Base-by-base conservation (phyloP, 2,113 vertebrate species). In the Grantiella picta region DNA sequence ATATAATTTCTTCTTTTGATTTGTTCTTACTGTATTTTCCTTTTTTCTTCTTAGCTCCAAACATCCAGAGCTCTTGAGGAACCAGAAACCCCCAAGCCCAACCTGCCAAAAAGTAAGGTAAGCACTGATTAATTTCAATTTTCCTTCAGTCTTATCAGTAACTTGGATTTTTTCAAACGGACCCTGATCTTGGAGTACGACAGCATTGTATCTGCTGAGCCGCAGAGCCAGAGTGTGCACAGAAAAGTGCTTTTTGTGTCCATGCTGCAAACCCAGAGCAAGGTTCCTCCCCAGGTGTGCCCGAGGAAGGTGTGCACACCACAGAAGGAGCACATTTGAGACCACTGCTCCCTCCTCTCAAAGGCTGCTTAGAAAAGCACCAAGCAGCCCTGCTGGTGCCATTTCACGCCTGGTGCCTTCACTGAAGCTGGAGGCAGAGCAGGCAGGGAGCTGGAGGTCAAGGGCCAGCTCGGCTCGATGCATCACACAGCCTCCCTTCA, bases 251-350 rank as follows among this genome's bases (percentile, higher is more conserved):
- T 28, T 81, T 70, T 40, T 47, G 50, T 49, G 23, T 36, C 6
- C 17, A 60, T 4, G 64, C 36, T 50, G 57, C 36, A 56, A 28
- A 35, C 4, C 15, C 44, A 36, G 82, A 68, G 69, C 12, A 29
- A 3, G 3, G 7, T 7, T 50, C 38, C 42, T 47, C 10, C 23
- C 56, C 52, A 17, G 82, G 71, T 42, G 24, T 0, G 1, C 45
- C 50, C 1, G 4, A 6, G n/a, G 28, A 56, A 72, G 88, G 82
- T 44, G 64, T 7, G 44, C 42, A 5, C 47, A 5, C 31, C 45
- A 0, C 0, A 0, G 8, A 19, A 66, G 38, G 53, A 8, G 57
- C 49, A 3, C 66, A 0, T 60, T 33, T 7, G 72, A 7, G 38
- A 10, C 0, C 0, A 36, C 54, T 15, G 7, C 59, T 88, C 80